Percentiles rank a stretch among this genome's conserved stretches.
Evolutionary conservation across 2,113 vertebrate species (phyloP).

Genomic region (Lophius piscatorius): DNA sequence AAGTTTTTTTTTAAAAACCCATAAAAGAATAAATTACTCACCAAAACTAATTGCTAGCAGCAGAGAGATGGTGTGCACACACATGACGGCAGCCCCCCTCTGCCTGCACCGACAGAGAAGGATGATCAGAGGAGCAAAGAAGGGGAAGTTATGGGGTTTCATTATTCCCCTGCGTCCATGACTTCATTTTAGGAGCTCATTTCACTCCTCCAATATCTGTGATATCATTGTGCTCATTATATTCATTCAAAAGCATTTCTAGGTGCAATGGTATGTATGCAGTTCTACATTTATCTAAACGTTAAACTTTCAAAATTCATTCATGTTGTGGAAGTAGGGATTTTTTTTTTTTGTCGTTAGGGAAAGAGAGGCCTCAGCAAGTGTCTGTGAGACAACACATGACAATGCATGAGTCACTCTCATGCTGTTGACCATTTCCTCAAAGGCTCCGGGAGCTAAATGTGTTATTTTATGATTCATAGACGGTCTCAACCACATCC

Average conservation of each 20-base stretch:
- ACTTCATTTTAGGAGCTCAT: slow-evolving; percentile 11
- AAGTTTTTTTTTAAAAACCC: neutral
- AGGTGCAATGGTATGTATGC: neutral
- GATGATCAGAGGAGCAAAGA: slow-evolving; percentile 17
- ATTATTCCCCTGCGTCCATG: slow-evolving; percentile 7
- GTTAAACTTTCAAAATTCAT: neutral
- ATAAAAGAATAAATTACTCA: slow-evolving; percentile 40
- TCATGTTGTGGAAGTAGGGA: neutral
- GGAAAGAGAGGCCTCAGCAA: slow-evolving; percentile 64
- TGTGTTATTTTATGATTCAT: slow-evolving; percentile 18
- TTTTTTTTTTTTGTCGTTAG: neutral
- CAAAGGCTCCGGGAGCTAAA: slow-evolving; percentile 20
- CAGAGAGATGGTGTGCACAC: slow-evolving; percentile 36
- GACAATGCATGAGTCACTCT: slow-evolving; percentile 67
- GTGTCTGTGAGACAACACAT: slow-evolving; percentile 49
- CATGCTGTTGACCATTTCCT: slow-evolving; percentile 60
- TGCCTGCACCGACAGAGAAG: slow-evolving; percentile 37
- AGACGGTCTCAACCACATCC: neutral
- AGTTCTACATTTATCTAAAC: neutral
- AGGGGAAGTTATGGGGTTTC: slow-evolving; percentile 57
- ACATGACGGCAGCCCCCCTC: slow-evolving; percentile 61
- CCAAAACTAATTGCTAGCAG: slow-evolving; percentile 55
- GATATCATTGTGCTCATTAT: neutral
- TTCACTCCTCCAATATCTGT: neutral
- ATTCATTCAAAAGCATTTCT: neutral